A percentile compares a stretch with the other conserved stretches of the same genome.
These are phyloP conservation scores for Acanthurus leucopareius DNA, from an alignment of 2,797 vertebrate species.

Conservation along the genomic window DNA sequence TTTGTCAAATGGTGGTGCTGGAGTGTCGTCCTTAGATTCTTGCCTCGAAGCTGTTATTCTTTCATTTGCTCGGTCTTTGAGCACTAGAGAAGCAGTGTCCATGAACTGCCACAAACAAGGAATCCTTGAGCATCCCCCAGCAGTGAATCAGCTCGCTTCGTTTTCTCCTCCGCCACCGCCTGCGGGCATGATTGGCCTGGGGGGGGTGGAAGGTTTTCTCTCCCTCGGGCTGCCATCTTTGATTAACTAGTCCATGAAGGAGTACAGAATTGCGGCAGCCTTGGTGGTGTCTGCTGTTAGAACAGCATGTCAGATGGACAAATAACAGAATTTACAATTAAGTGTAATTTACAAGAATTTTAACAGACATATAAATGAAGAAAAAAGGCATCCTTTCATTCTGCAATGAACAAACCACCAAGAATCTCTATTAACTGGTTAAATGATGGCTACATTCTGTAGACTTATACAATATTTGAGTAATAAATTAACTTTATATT, in stretches of 20 bases:
- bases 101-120: conserved; percentile 45
- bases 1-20: conserved; percentile 3
- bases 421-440: conserved; percentile 15
- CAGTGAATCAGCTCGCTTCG: conserved; percentile 31
- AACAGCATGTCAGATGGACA: conserved; percentile 13
- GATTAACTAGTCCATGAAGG: conserved; percentile 47
- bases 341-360: conserved; percentile 29
- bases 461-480: conserved; percentile 38
- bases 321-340: conserved; percentile 22
- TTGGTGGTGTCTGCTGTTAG: conserved; percentile 24
- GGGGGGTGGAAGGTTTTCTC: neutral
- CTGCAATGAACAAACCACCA: neutral
- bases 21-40: conserved; percentile 25
- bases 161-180: conserved; percentile 56
- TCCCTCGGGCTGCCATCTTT: conserved; percentile 50
- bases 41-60: conserved; percentile 29
- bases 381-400: conserved; percentile 4
- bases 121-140: conserved; percentile 47
- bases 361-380: conserved; percentile 30
- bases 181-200: conserved; percentile 50
- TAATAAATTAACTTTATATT: conserved; percentile 51
- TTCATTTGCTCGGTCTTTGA: conserved; percentile 16
- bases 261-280: conserved; percentile 28
- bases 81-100: conserved; percentile 26
- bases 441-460: conserved; percentile 34